Conservation (phyloP, 1,140 invertebrate genomes). For the Drosophila yakuba region DNA sequence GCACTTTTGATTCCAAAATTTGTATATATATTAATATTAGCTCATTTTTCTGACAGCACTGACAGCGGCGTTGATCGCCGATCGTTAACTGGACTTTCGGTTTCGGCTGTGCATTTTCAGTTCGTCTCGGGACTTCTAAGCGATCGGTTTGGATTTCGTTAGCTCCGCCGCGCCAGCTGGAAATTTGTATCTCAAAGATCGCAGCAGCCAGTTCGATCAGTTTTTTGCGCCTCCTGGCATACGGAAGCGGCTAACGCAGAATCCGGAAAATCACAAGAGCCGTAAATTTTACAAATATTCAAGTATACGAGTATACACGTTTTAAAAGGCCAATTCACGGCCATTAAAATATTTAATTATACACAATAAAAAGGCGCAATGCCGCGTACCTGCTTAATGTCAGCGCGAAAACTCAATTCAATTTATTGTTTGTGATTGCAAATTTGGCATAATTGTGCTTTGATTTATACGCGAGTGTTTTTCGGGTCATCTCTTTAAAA, state of each 20-base stretch:
- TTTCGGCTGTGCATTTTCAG: slow-evolving; percentile 62
- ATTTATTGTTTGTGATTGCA: slow-evolving; percentile 75
- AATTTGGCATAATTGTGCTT: slow-evolving; percentile 75
- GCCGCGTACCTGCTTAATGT: slow-evolving; percentile 67
- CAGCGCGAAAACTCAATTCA: slow-evolving; percentile 57
- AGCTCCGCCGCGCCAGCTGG: slow-evolving; percentile 59
- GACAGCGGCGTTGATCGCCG: slow-evolving; percentile 23
- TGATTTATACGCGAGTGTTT: slow-evolving; percentile 56
- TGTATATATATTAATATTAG: too few species aligned
- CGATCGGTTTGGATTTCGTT: slow-evolving; percentile 63
- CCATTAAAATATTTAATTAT: slow-evolving; percentile 49
- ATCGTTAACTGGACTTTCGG: slow-evolving; percentile 70
- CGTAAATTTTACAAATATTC: slow-evolving; percentile 47
- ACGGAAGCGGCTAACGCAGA: slow-evolving; percentile 65
- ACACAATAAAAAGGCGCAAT: slow-evolving; percentile 26
- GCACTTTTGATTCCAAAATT: too few species aligned
- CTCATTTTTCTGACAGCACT: slow-evolving; percentile 13
- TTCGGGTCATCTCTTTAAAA: slow-evolving; percentile 22
- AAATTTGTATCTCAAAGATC: slow-evolving; percentile 24
- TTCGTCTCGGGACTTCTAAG: slow-evolving; percentile 77
- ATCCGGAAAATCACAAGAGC: slow-evolving; percentile 11
- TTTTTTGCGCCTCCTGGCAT: slow-evolving; percentile 33
- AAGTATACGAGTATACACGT: slow-evolving; percentile 7
- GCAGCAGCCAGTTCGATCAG: slow-evolving; percentile 23
- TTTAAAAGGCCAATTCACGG: slow-evolving; percentile 39